A percentile compares a stretch with the other conserved stretches of the same genome.
phyloP scores from a whole-genome alignment of 2,797 vertebrate genomes.

The Sebastolobus altivelis region DNA sequence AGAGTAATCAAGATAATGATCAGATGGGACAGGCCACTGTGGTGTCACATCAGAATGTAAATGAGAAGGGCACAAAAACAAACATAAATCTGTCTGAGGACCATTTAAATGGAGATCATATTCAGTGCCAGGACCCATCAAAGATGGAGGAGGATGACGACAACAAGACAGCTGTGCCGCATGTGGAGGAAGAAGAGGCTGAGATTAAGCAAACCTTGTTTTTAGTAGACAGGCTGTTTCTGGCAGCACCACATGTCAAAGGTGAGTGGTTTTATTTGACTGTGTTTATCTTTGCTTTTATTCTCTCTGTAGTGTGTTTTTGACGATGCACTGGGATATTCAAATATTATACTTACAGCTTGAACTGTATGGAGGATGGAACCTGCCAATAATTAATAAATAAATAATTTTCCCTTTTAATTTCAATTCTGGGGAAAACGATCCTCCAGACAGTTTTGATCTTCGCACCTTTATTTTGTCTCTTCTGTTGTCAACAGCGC shows the following conservation, averaged over 20 bases:
- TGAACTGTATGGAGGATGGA: too few relatives aligned
- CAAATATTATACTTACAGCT: neutral
- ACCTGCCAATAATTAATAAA: too few relatives aligned
- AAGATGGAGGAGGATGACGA: slow-evolving; percentile 7
- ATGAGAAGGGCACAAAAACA: slow-evolving; percentile 20
- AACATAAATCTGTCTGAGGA: neutral
- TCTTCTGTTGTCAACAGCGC: slow-evolving; percentile 21
- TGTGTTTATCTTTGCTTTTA: neutral
- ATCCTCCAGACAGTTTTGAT: neutral
- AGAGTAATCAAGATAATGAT: neutral
- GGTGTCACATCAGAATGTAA: neutral
- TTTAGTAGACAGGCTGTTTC: slow-evolving; percentile 80
- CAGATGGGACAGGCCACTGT: neutral
- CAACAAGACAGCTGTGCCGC: neutral
- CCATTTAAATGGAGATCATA: slow-evolving; percentile 2
- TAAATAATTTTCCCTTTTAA: neutral
- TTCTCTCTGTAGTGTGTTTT: neutral
- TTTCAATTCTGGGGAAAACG: too few relatives aligned
- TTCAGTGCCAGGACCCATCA: neutral
- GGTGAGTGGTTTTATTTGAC: slow-evolving; percentile 54
- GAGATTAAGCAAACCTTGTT: slow-evolving; percentile 67
- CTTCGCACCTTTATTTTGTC: neutral
- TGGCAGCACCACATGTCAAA: slow-evolving; percentile 67
- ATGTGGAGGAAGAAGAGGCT: slow-evolving; percentile 26
- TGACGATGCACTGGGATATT: neutral